phyloP scores from a whole-genome alignment of 2,888 invertebrate species.

The Thecocarcelia acutangulata region DNA sequence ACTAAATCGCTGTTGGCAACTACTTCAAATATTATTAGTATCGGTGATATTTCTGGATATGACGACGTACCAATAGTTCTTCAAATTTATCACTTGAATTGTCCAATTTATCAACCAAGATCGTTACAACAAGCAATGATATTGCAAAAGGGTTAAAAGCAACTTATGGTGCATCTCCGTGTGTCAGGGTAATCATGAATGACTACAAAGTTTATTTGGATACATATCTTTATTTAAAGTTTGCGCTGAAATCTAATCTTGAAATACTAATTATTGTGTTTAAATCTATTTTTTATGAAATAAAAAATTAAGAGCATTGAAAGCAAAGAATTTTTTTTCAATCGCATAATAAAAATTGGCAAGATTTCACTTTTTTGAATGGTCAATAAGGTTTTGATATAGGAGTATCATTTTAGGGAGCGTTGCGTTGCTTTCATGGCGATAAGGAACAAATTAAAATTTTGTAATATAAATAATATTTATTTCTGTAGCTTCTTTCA shows the following conservation, averaged over 20 bases:
- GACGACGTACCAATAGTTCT: background rate
- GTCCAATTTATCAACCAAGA: constrained; percentile 8
- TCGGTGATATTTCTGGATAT: constrained; percentile 45
- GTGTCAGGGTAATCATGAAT: constrained; percentile 21
- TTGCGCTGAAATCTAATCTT: constrained; percentile 10
- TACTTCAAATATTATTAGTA: constrained; percentile 2
- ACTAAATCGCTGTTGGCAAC: background rate
- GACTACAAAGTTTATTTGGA: constrained; percentile 21
- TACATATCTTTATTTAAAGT: constrained; percentile 13
- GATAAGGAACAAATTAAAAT: too few species aligned
- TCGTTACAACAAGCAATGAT: background rate
- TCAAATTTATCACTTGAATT: constrained; percentile 6
- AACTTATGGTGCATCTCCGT: background rate
- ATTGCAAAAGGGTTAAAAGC: background rate
- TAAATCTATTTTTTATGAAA: background rate
- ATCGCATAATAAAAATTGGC: too few species aligned
- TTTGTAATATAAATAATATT: too few species aligned
- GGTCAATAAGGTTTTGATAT: too few species aligned
- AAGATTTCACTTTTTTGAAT: too few species aligned
- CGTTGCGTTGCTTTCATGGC: too few species aligned
- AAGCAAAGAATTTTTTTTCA: background rate
- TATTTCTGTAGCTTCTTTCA: too few species aligned
- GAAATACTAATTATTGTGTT: background rate
- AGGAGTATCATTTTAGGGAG: too few species aligned
- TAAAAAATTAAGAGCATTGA: background rate